Evolutionary conservation across 2,888 invertebrate species (phyloP), one percentile per base, ranked within the genome.

Genomic region (Ophioninae sp.): DNA sequence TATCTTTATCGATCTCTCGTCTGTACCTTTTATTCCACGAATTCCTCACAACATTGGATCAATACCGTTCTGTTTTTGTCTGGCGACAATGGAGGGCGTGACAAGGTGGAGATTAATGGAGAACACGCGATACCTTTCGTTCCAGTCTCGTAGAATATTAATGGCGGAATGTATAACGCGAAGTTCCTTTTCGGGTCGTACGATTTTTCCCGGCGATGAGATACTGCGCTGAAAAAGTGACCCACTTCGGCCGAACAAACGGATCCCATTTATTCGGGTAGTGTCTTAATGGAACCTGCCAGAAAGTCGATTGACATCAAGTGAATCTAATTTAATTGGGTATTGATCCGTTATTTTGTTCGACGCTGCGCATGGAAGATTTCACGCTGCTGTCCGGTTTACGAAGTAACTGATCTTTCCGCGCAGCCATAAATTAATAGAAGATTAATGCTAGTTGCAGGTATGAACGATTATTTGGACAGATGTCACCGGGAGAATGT

Each of bases 11-110:
- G 30, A 17, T 64, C 37, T n/a, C 37, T 13, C 37, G 64, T 64
- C 17, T 64, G 20, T 30, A 17, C 13, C 50, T 30, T 68, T 68
- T 17, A 44, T 44, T 68, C 7, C n/a, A 23, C 10, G 50, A 68
- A 68, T 68, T 10, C 3, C 44, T 68, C 68, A 68, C 23, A 23
- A 68, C 50, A 50, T 68, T 5, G 68, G 68, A 50, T 50, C 13
- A 68, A 21, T 50, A 68, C 21, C 7, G 39, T 20, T 30, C 0
- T 44, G 67, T 21, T 67, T 10, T 39, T 17, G 13, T 20, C 41
- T 39, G 67, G 21, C 67, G 21, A 20, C 8, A 20, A 67, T 39
- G 41, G 41, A 21, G 67, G 41, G 67, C 13, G n/a, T 44, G 67
- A 67, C 67, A 44, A 30, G 65, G 39, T 65, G 37, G 65, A 65